Evolutionary conservation across 1,140 invertebrate genomes (phyloP), one percentile per base, ranked within the genome.

Genomic region (Chrysomallon squamiferum): DNA sequence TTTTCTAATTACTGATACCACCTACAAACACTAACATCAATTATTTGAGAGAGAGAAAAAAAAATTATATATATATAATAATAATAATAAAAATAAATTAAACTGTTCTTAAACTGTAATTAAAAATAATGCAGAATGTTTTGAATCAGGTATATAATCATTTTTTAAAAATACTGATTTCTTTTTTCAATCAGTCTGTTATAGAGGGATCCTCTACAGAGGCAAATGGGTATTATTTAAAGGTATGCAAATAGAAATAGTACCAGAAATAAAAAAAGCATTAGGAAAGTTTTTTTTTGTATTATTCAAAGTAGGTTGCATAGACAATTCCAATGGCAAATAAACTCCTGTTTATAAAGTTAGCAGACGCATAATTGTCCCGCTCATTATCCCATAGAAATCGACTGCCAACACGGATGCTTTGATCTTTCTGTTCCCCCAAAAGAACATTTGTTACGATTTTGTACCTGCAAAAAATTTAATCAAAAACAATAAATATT

Each of bases 331-430:
- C 76, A 22, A 69, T 65, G n/a, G 72, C 72, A 32, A 65, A 78
- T 18, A 78, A 47, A 27, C 71, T 62, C 35, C 57, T 62, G 57
- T 77, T 81, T n/a, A 71, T 64, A 66, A 69, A 79, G 0, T 68
- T 69, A 9, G 68, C 67, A 18, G 71, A 65, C 20, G 79, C 74
- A 64, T 68, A 81, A 33, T 62, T 81, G 68, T 81, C 79, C 27
- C 72, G 61, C n/a, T 78, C 74, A 6, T 66, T 63, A 54, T 81
- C 73, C 79, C 79, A 81, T 11, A 77, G 58, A 59, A 73, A 81
- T 11, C 77, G 64, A 52, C 76, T 77, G 1, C 74, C 76, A 22
- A 79, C 66, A 32, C 65, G 71, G 18, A 81, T 71, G 11, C 73
- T 61, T 41, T 77, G 74, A 56, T 78, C 76, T 60, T 69, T 72